Evolutionary conservation across 2,797 vertebrate genomes (phyloP), one percentile per base, ranked within the genome.

Genomic region (Rhynchotus rufescens): DNA sequence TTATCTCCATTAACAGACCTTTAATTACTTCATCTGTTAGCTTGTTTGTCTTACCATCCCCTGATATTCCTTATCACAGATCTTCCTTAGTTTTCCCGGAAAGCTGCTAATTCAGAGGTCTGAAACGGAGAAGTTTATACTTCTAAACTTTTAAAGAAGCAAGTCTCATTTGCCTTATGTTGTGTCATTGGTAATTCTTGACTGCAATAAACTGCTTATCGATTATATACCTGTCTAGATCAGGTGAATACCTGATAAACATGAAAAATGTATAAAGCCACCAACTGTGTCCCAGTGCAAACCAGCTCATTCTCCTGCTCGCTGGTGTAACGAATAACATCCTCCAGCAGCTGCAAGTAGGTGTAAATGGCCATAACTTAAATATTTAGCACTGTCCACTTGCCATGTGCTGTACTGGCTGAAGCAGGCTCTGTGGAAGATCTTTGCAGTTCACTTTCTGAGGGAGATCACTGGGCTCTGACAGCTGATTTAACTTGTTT

Each of bases 1-100:
- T 78, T 80, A 62, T 87, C 60, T 90, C 67, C 91, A 80, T 95
- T 91, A 93, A 80, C 80, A 94, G 60, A 62, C n/a, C 71, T 84
- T 90, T 80, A 94, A 94, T 92, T 84, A 62, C 79, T 74, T 90
- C 95, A 93, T 96, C 84, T 95, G 0, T 74, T 82, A 51, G 42
- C 89, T 90, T 92, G 83, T 96, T 72, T 96, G 94, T 96, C 96
- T 89, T 84, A 59, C 92, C 67, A 40, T 69, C 84, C 76, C 86
- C 88, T 82, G 72, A 82, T 40, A 40, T 40, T 40, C 40, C 40
- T 40, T 40, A 40, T 78, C 91, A 79, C 80, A 95, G 82, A 34
- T 76, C 34, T 32, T 40, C 84, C 69, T 79, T 57, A 52, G 73
- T 26, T 92, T 60, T 62, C 49, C 40, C 71, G 82, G 54, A 85